Base-by-base conservation (phyloP, 2,797 vertebrate species). In the Allobates femoralis region DNA sequence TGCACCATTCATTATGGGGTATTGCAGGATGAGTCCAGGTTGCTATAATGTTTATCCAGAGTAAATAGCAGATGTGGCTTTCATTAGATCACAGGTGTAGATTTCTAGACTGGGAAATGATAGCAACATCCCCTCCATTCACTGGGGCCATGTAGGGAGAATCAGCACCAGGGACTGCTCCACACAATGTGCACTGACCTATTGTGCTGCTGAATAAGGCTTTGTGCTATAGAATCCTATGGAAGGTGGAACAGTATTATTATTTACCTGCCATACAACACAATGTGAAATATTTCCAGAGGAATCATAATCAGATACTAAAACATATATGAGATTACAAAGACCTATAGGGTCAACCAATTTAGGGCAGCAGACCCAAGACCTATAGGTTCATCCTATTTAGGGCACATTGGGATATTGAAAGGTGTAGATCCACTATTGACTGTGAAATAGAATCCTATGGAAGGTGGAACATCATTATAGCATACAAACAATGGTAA, bases 111-210 rank as follows among this genome's bases (percentile, higher is more conserved):
- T 41, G 34, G 67, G 21, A 34, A 0, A 37, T 34, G 23, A 37
- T 56, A 5, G 19, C 53, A 32, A 21, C 14, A 67, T 16, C 2
- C 41, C 34, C 21, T 7, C 21, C 23, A 34, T 34, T 67, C 66
- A 0, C 3, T 14, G 30, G 5, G 19, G 11, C 26, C 11, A 71
- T 46, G 34, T 21, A 12, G 23, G 16, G 7, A 53, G 26, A 28
- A 53, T 11, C 74, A 77, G 74, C 74, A 56, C 28, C 74, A 56
- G 50, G 74, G 74, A 32, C 74, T 32, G 74, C 51, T 18, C 74
- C 74, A 6, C 37, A 71, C 12, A 10, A 10, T 11, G 1, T 11
- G 11, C 8, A 23, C 12, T 23, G 69, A 34, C 19, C 34, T 21
- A 14, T n/a, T n/a, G 37, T n/a, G 37, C 1, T 69, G 18, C 66